A percentile compares a stretch with the other conserved stretches of the same genome.
Evolutionary conservation across 2,888 invertebrate genomes (phyloP).

Genomic region (Sthenelais limicola): DNA sequence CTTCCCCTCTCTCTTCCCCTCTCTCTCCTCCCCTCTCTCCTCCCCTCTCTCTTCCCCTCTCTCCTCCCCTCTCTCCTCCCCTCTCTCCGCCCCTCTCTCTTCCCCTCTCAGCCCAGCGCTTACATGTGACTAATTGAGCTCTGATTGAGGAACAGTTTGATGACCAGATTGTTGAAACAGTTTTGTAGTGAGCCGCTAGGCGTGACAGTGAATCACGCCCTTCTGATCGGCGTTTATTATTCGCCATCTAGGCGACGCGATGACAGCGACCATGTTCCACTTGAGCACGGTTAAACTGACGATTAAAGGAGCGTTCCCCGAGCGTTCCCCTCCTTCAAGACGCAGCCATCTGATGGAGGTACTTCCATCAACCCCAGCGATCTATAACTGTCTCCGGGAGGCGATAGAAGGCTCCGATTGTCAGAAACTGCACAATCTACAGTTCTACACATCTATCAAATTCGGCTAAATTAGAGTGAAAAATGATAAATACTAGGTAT

Average conservation of each 20-base stretch:
- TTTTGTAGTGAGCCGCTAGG: conserved; percentile 6
- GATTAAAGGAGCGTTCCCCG: too few relatives aligned
- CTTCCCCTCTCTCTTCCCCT: background rate
- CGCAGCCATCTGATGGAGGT: too few relatives aligned
- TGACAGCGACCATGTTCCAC: background rate
- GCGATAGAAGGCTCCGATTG: too few relatives aligned
- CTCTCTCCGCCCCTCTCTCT: background rate
- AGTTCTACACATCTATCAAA: too few relatives aligned
- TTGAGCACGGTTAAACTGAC: conserved; percentile 6
- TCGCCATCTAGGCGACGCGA: background rate
- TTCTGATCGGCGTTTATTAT: conserved; percentile 8
- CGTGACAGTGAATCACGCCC: conserved; percentile 3
- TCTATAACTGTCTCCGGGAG: too few relatives aligned
- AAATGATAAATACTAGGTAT: too few relatives aligned
- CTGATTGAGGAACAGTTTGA: conserved; percentile 8
- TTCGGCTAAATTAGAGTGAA: too few relatives aligned
- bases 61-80: background rate
- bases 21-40: background rate
- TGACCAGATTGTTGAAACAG: conserved; percentile 27
- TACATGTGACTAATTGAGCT: conserved; percentile 30
- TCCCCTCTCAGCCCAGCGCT: background rate
- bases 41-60: background rate
- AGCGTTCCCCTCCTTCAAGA: too few relatives aligned
- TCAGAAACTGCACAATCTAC: too few relatives aligned
- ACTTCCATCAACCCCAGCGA: too few relatives aligned